Evolutionary conservation across 2,888 invertebrate genomes (phyloP), one percentile per base, ranked within the genome.

Genomic region (Hofmannophila pseudospretella): DNA sequence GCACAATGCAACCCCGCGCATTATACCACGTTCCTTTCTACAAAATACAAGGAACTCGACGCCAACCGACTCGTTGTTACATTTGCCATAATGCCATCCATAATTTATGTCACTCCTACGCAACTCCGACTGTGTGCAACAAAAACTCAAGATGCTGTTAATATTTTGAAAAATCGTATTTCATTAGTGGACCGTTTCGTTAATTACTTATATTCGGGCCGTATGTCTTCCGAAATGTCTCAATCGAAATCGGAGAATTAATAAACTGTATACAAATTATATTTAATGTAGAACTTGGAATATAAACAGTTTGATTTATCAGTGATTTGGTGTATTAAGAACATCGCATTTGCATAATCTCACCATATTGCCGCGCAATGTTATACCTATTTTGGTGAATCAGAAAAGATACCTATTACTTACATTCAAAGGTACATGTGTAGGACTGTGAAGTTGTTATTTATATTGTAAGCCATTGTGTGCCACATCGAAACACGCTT

Each of bases 281-380:
- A 54, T 53, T 54, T 55, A 63, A 61, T 60, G 52, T 60, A 58
- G 56, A 57, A 61, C 55, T 56, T 58, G 51, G 46, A 52, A 60
- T 67, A 62, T 58, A 60, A 64, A 57, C 61, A 56, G 39, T 42
- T 33, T 64, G 62, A 72, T 70, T 68, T 69, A 72, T 67, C 22
- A 37, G 34, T 33, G 26, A 38, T 49, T 41, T 42, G 42, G 43
- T 54, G 48, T 57, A 56, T 56, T 55, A 48, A 47, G 50, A 44
- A 50, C 42, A 37, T 46, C 27, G 29, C 30, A 62, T 71, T 67
- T 53, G 54, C 69, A 70, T 72, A 68, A 69, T 63, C 53, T 35
- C 50, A 49, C 51, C 54, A 41, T 56, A 51, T 45, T 51, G 25
- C 23, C n/a, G 8, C 23, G n/a, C 4, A 16, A n/a, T n/a, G 8